These are phyloP conservation scores for Oncorhynchus gorbuscha DNA, from an alignment of 2,113 vertebrate species.

Conservation along the genomic window DNA sequence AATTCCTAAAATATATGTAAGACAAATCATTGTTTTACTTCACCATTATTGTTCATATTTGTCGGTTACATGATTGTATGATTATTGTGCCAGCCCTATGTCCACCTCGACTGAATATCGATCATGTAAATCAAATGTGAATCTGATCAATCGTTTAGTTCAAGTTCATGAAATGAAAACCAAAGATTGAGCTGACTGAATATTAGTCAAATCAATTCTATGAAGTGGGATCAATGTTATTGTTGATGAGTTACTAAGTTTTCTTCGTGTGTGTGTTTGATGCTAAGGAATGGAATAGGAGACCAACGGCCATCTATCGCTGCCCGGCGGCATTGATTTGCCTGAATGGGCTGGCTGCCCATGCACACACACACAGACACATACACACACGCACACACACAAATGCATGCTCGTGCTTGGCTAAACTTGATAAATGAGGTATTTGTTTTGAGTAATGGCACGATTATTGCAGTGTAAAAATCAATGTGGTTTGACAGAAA, in stretches of 20 bases:
- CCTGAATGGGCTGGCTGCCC: slow-evolving; percentile 35
- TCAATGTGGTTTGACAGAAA: slow-evolving; percentile 39
- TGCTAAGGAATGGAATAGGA: slow-evolving; percentile 49
- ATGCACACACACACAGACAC: slow-evolving; percentile 11
- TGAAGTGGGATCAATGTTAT: no score
- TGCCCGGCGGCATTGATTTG: slow-evolving; percentile 57
- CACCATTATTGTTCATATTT: no score
- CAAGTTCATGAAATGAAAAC: not conserved
- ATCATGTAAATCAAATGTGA: slow-evolving; percentile 18
- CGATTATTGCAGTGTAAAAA: slow-evolving; percentile 56
- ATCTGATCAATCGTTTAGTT: slow-evolving; percentile 41
- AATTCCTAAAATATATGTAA: no score
- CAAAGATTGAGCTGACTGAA: no score
- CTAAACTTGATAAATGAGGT: slow-evolving; percentile 70
- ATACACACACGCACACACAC: no score
- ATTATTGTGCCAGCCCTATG: no score
- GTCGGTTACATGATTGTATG: no score
- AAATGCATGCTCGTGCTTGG: slow-evolving; percentile 47
- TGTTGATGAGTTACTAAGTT: no score
- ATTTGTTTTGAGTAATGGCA: slow-evolving; percentile 77
- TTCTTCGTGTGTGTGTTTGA: no score
- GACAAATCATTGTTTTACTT: no score
- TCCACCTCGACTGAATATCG: slow-evolving; percentile 8
- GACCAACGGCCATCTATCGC: slow-evolving; percentile 62
- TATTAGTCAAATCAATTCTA: not conserved